phyloP scores from a whole-genome alignment of 2,888 invertebrate genomes.

The Choreutis nemorana region DNA sequence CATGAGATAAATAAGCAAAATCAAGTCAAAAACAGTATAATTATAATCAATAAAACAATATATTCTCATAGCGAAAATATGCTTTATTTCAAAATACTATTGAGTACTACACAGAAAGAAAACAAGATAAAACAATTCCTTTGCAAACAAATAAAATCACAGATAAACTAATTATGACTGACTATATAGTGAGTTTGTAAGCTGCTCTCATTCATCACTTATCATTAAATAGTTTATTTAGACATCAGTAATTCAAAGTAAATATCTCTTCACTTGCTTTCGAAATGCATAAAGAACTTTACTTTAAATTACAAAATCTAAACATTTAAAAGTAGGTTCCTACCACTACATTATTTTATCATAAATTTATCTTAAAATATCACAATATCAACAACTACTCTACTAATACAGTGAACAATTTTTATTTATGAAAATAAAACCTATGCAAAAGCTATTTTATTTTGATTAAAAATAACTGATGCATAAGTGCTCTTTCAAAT shows the following conservation, averaged over 20 bases:
- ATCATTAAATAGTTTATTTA: conserved; percentile 9
- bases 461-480: too few relatives aligned
- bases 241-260: conserved; percentile 19
- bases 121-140: conserved; percentile 47
- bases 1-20: conserved; percentile 7
- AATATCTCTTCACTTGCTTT: too few relatives aligned
- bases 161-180: conserved; percentile 41
- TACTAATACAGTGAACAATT: conserved; percentile 22
- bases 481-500: too few relatives aligned
- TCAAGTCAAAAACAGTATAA: conserved; percentile 7
- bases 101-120: conserved; percentile 32
- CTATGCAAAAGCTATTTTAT: too few relatives aligned
- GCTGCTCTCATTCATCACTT: conserved; percentile 14
- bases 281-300: too few relatives aligned
- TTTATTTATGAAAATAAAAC: too few relatives aligned
- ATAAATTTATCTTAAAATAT: conserved; percentile 52
- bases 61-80: conserved; percentile 38
- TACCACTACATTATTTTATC: conserved; percentile 19
- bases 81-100: conserved; percentile 46
- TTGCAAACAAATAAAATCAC: conserved; percentile 45
- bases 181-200: conserved; percentile 24
- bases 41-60: conserved; percentile 3
- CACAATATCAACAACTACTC: conserved; percentile 58
- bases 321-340: conserved; percentile 16
- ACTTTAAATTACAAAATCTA: too few relatives aligned